phyloP scores from a whole-genome alignment of 2,797 vertebrate species.

The Platalea minor region DNA sequence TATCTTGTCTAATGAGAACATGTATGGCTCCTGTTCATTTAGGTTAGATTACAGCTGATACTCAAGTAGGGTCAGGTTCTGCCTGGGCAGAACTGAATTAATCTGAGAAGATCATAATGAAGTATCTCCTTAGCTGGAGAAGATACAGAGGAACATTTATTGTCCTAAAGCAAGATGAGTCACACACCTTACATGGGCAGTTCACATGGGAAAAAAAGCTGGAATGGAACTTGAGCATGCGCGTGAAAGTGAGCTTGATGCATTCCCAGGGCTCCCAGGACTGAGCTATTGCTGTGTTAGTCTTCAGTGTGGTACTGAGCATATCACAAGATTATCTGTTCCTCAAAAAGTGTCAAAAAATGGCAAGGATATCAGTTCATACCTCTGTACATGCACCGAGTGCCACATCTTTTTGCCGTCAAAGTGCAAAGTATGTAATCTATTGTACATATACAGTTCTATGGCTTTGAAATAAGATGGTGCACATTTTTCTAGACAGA shows the following conservation, averaged over 20 bases:
- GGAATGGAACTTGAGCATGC: not conserved
- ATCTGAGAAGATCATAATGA: not conserved
- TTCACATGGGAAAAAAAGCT: not conserved
- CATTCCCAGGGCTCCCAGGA: not conserved
- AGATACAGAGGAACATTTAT: not conserved
- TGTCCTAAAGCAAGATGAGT: not conserved
- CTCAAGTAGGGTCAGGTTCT: not conserved
- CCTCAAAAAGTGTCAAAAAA: not conserved
- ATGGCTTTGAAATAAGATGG: not conserved
- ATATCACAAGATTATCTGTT: not conserved
- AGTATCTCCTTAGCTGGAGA: not conserved
- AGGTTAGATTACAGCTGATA: not conserved
- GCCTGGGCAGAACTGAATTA: not conserved
- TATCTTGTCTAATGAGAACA: not conserved
- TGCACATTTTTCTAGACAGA: not conserved
- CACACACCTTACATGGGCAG: not conserved
- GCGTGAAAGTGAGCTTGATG: not conserved
- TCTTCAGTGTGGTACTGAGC: not conserved
- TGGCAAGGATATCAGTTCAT: not conserved
- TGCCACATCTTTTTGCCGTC: not conserved
- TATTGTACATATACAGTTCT: not conserved
- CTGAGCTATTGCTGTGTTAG: not conserved
- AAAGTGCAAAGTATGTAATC: not conserved
- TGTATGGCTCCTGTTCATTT: not conserved
- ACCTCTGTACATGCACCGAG: not conserved